Base-by-base conservation (phyloP, 2,888 invertebrate species). In the Apodemia hepburni region DNA sequence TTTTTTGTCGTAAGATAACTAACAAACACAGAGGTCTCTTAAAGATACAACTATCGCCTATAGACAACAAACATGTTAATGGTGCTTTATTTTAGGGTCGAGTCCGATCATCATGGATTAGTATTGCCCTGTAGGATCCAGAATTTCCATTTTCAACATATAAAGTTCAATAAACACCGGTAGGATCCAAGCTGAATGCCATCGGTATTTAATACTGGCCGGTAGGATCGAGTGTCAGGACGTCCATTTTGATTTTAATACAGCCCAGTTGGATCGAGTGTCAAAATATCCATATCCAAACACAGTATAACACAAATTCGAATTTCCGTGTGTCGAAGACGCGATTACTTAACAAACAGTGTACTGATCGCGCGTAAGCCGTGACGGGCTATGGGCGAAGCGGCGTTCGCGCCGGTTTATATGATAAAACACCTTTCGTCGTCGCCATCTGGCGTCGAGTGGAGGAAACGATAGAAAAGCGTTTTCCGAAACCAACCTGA, bases 231-330 rank as follows among this genome's bases (percentile, higher is more conserved):
- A 90, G 77, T 5, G 84, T 84, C 69, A 71, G 69, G 68, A 77
- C 75, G 71, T 86, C 85, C 88, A 90, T 88, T 70, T 75, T 66
- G 61, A 63, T 66, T 66, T 76, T 81, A 90, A 72, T 91, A 90
- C 63, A 89, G 89, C 82, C 89, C 90, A 73, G 90, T 91, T 15
- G 90, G 90, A 77, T 91, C 90, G 77, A 91, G 71, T 60, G 85
- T 82, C 68, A 83, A 75, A 74, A 87, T 85, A 83, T 89, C 87
- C 90, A 90, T 91, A 71, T 72, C 68, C 66, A 60, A 79, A 77
- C 87, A 87, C 88, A 84, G 78, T 73, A 66, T 75, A 80, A 76
- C 84, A 84, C 82, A 79, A 77, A 75, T 82, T 80, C 79, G 82
- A 78, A 72, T 72, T 63, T 67, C 70, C 76, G 77, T 78, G 77